These are phyloP conservation scores for Caenorhabditis imperialis DNA, from an alignment of 2,888 invertebrate species.

Conservation along the genomic window DNA sequence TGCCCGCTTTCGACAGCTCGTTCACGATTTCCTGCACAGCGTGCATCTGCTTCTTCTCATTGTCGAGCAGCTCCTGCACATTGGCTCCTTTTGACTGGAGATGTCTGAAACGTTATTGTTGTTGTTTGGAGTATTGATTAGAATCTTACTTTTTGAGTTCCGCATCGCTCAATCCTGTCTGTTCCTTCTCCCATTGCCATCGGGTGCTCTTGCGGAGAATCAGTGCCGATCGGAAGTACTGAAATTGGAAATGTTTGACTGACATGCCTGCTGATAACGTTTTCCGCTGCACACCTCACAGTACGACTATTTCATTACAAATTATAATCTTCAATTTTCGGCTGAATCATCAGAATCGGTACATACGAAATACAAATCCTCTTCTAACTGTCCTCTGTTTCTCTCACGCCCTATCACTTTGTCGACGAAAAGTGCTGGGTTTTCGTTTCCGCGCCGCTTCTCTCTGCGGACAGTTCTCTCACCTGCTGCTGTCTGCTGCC, in stretches of 20 bases:
- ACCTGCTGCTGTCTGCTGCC: constrained; percentile 38
- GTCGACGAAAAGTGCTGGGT: constrained; percentile 21
- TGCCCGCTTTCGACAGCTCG: constrained; percentile 55
- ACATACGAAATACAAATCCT: too few relatives aligned
- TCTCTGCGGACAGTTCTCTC: too few relatives aligned
- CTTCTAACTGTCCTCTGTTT: neutral
- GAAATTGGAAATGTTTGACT: constrained; percentile 20
- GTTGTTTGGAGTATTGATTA: neutral
- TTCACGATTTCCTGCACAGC: constrained; percentile 59
- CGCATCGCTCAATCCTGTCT: constrained; percentile 44
- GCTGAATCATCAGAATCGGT: too few relatives aligned
- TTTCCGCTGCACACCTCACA: neutral
- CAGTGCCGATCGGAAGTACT: constrained; percentile 56
- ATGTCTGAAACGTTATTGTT: constrained; percentile 22
- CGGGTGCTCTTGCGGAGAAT: constrained; percentile 60
- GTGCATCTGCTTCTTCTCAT: constrained; percentile 59
- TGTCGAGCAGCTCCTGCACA: constrained; percentile 51
- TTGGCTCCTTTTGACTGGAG: constrained; percentile 55
- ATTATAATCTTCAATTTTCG: too few relatives aligned
- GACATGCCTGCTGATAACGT: constrained; percentile 1
- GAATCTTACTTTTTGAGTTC: constrained; percentile 49
- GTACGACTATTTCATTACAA: constrained; percentile 7
- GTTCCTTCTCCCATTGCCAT: constrained; percentile 65
- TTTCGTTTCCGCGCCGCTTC: constrained; percentile 5
- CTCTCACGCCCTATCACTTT: constrained; percentile 1